Evolutionary conservation across 2,888 invertebrate genomes (phyloP), one percentile per base, ranked within the genome.

Genomic region (Dugesia japonica): DNA sequence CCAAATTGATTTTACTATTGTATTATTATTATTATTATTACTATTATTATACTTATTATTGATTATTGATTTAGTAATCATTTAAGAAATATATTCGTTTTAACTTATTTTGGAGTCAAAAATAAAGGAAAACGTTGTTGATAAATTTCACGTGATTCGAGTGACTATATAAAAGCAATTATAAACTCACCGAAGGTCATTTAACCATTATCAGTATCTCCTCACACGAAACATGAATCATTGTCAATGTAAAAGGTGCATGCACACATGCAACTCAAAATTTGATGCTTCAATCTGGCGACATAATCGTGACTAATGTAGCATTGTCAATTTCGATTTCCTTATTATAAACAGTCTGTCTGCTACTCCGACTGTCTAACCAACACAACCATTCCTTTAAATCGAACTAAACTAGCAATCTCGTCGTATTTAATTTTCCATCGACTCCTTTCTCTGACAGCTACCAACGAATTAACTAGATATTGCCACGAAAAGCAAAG

Each of bases 261-360:
- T 23, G 9, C 4, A 56, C n/a, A 56, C 56, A 23, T 9, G 17
- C 56, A 56, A n/a, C 56, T 56, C 56, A 56, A 56, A 56, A 56
- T 7, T 56, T 23, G 56, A 56, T 56, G 56, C 56, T n/a, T 56
- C n/a, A 56, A 56, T 56, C 4, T 4, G 56, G 56, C 56, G n/a
- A 56, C n/a, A 56, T 56, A 56, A 56, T 56, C 23, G n/a, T 56
- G 56, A 56, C 56, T 56, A 56, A 56, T 56, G 56, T 13, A 56
- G 56, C 56, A 56, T 56, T 56, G 56, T 56, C 56, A 56, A 56
- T 56, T 56, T 56, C 56, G 56, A 56, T 56, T 56, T 56, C 56
- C 56, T 56, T 56, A 56, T 56, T 56, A 56, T 56, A 56, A 56
- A 56, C 56, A 56, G 56, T 56, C 56, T 56, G 56, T 56, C 56